Base-by-base conservation (phyloP, 2,797 vertebrate species). In the Myotis daubentonii region DNA sequence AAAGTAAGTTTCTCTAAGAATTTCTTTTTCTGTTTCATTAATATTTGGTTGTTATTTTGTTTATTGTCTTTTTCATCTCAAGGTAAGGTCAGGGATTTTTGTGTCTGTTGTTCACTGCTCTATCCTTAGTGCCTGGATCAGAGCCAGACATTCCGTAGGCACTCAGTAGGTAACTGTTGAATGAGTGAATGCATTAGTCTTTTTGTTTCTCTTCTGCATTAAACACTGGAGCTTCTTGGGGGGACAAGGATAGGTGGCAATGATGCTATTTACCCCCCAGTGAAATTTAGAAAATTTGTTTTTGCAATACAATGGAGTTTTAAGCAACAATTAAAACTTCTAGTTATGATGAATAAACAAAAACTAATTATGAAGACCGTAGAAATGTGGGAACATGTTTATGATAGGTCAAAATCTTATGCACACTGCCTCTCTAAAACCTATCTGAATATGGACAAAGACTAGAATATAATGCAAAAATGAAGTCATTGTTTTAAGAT, bases 271-370 rank as follows among this genome's bases (percentile, higher is more conserved):
- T 57, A 16, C 28, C 60, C 38, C 23, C 25, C 62, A 90, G 38
- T 36, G 55, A 71, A 91, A 47, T 80, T 96, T 83, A 89, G 90
- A 75, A 94, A 94, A 78, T 57, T 76, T 76, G 36, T 89, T 91
- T 91, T 49, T n/a, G 87, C 36, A 65, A 3, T 74, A 23, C 49
- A 55, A 3, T 72, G n/a, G 44, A 90, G 6, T 66, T 57, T 49
- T 85, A 90, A 87, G n/a, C 65, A 95, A 44, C 76, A 88, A 15
- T 72, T 88, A 88, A 87, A 96, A 71, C 66, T 66, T 23, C 47
- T 79, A 60, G 74, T 92, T 57, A 33, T 15, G 51, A 86, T 68
- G n/a, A 68, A 9, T 33, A 33, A 68, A 66, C 65, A 33, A 66
- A n/a, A 33, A 33, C 30, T 86, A 71, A 86, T 92, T 55, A 30